phyloP scores from a whole-genome alignment of 2,888 invertebrate species.

The Melitaea athalia region DNA sequence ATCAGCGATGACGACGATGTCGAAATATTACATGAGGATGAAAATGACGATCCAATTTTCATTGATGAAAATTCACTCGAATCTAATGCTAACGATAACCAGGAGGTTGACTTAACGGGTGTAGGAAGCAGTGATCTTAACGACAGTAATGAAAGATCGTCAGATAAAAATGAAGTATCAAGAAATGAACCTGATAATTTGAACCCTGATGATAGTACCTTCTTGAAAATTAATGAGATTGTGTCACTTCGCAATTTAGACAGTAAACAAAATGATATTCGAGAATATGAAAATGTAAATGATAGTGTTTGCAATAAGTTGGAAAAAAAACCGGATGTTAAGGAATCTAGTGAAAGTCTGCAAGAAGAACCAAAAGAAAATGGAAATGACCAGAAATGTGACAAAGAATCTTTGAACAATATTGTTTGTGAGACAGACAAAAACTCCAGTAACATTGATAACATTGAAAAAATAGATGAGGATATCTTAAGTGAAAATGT shows the following conservation, averaged over 20 bases:
- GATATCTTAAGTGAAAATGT: constrained; percentile 35
- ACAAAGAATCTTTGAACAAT: constrained; percentile 21
- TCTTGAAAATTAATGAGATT: constrained; percentile 13
- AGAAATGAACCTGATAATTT: constrained; percentile 20
- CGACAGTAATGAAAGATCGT: constrained; percentile 66
- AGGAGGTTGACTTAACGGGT: constrained; percentile 69
- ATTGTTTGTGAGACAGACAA: constrained; percentile 10
- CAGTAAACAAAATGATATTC: constrained; percentile 17
- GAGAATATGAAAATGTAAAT: constrained; percentile 20
- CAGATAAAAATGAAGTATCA: constrained; percentile 30
- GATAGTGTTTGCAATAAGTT: constrained; percentile 8
- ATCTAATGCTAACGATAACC: constrained; percentile 58
- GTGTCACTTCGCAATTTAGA: background rate
- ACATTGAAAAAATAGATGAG: constrained; percentile 31
- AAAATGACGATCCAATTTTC: constrained; percentile 75
- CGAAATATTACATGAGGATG: constrained; percentile 65
- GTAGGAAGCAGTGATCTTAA: constrained; percentile 75
- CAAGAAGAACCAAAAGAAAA: constrained; percentile 21
- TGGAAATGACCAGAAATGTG: constrained; percentile 23
- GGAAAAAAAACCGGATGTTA: constrained; percentile 10
- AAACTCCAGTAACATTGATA: constrained; percentile 19
- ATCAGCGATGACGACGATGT: constrained; percentile 72
- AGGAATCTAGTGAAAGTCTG: constrained; percentile 17
- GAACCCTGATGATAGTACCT: constrained; percentile 7
- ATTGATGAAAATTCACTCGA: constrained; percentile 79